A percentile compares a stretch with the other conserved stretches of the same genome.
These are phyloP conservation scores for Pandemis corylana DNA, from an alignment of 2,888 invertebrate genomes.

Conservation along the genomic window DNA sequence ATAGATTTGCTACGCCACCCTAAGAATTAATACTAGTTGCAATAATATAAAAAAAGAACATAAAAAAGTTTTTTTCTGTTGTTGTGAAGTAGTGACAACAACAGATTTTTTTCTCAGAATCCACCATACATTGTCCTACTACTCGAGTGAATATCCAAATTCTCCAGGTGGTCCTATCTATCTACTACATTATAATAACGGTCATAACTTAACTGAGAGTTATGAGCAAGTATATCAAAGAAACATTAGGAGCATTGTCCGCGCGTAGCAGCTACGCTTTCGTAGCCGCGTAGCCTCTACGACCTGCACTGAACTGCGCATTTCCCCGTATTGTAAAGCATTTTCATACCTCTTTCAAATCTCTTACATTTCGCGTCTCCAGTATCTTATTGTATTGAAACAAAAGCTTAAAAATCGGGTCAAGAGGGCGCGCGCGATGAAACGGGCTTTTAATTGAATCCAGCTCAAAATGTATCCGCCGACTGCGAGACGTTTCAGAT, in stretches of 20 bases:
- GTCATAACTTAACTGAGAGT: background rate
- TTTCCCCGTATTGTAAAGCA: constrained; percentile 28
- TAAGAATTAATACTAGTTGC: too few relatives aligned
- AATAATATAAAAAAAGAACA: too few relatives aligned
- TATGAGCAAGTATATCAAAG: background rate
- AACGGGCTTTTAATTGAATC: constrained; percentile 39
- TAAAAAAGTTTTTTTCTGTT: too few relatives aligned
- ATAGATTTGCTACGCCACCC: too few relatives aligned
- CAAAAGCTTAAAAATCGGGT: constrained; percentile 75
- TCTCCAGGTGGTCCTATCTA: too few relatives aligned
- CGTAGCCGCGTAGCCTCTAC: constrained; percentile 28
- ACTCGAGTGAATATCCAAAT: too few relatives aligned
- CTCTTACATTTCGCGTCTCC: constrained; percentile 42
- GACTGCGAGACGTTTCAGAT: background rate
- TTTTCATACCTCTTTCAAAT: constrained; percentile 35
- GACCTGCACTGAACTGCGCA: constrained; percentile 4
- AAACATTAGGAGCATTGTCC: constrained; percentile 6
- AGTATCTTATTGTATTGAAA: constrained; percentile 79
- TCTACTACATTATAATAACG: too few relatives aligned
- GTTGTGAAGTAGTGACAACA: too few relatives aligned
- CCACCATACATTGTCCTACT: too few relatives aligned
- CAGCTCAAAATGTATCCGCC: constrained; percentile 12
- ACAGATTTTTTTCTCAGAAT: too few relatives aligned
- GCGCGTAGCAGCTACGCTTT: constrained; percentile 33
- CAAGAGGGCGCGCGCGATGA: constrained; percentile 59